A percentile compares a stretch with the other conserved stretches of the same genome.
Conservation (phyloP, 2,797 vertebrate genomes). For the Buceros bicornis region DNA sequence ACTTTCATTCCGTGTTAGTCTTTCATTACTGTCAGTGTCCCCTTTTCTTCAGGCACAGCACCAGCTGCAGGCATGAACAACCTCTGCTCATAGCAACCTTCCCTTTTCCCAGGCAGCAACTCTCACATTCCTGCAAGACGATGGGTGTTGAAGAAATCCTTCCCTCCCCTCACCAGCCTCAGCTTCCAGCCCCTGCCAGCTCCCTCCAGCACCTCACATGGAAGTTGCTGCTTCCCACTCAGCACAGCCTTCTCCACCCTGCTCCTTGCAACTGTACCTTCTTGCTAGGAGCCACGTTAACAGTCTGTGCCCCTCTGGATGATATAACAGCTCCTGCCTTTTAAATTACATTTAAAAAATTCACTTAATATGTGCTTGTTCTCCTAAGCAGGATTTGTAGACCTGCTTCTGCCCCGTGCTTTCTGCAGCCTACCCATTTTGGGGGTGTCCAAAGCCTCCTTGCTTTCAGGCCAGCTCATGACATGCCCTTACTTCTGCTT, state of each 20-base stretch:
- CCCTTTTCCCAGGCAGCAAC: background rate
- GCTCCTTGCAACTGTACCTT: background rate
- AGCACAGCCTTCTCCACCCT: background rate
- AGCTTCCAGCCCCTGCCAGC: background rate
- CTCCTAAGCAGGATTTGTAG: background rate
- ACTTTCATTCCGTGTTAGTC: background rate
- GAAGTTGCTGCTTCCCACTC: background rate
- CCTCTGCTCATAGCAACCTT: background rate
- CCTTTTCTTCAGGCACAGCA: background rate
- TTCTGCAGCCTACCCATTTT: background rate
- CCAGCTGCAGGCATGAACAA: background rate
- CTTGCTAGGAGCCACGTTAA: background rate
- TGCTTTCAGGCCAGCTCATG: background rate
- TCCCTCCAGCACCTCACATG: background rate
- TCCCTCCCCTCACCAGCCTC: background rate
- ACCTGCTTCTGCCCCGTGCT: background rate
- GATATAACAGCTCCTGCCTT: background rate
- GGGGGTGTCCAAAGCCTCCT: background rate
- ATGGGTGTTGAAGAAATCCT: background rate
- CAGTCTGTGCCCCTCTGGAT: background rate
- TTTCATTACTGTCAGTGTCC: background rate
- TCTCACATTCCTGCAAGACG: background rate
- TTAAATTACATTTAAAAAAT: too few relatives aligned
- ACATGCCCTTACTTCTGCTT: background rate
- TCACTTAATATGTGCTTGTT: rapidly evolving